Conservation (phyloP, 1,140 invertebrate species). For the Drosophila carrolli region DNA sequence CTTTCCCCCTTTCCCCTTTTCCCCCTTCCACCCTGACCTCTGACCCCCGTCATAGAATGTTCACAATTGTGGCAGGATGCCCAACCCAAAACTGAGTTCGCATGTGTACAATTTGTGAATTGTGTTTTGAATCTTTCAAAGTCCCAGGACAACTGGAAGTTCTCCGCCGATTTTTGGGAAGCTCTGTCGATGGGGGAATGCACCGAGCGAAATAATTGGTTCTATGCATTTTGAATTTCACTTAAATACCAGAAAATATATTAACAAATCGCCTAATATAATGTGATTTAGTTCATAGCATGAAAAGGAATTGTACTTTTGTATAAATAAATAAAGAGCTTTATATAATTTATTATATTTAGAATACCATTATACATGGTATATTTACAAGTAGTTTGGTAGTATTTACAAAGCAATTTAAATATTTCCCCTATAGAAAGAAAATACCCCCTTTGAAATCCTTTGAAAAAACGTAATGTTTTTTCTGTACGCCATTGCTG, state of each 20-base stretch:
- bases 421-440: no score
- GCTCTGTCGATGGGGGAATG: not conserved
- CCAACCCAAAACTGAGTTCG: not conserved
- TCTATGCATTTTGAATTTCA: not conserved
- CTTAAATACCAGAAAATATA: no score
- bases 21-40: not conserved
- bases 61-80: constrained; percentile 14
- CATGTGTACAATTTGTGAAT: constrained; percentile 36
- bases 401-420: no score
- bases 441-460: not conserved
- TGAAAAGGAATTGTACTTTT: no score
- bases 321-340: no score
- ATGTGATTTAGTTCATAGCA: no score
- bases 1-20: not conserved
- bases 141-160: constrained; percentile 3
- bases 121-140: constrained; percentile 43
- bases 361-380: no score
- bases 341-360: not conserved
- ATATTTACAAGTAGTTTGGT: no score
- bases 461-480: no score
- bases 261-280: no score
- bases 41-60: constrained; percentile 7
- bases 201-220: not conserved
- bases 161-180: not conserved
- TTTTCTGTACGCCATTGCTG: not conserved